Evolutionary conservation across 2,888 invertebrate species (phyloP), one percentile per base, ranked within the genome.

Genomic region (Microchrysa polita): DNA sequence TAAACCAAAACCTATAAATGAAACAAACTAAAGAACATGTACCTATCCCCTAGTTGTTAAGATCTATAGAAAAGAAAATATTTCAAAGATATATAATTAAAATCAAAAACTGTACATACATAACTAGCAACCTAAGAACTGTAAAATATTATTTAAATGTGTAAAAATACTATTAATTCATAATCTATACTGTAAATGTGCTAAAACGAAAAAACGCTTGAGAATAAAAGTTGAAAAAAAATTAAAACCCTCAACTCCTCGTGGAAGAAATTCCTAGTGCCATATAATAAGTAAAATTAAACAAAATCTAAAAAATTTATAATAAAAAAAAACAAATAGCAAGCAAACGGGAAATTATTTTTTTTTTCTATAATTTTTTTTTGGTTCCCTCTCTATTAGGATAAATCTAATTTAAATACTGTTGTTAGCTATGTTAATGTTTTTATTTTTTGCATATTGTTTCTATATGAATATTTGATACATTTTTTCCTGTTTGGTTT

Each of bases 11-110:
- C 48, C n/a, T n/a, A 48, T 48, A 48, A 12, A 48, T 48, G 48
- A 48, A 48, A 48, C 48, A 48, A 48, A 48, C 48, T 48, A 48
- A 48, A 48, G 48, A 48, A 48, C 12, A 48, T 48, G 48, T 48
- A 48, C 48, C 48, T 48, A 48, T 48, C 48, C 48, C 12, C 12
- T 48, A 48, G 48, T 10, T 48, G 12, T 12, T 48, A 48, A 48
- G 48, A 7, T 48, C 12, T 7, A n/a, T 12, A 4, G 4, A 48
- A 48, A 7, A 7, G 2, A n/a, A 10, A 48, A 48, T n/a, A 12
- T 48, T 7, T 48, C 4, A 48, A 42, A 48, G 4, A 48, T 34
- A 34, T 34, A 34, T 34, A 34, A n/a, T 34, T 34, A 34, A 7
- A 34, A 10, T 48, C 16, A 48, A 48, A 12, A n/a, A n/a, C 5